These are phyloP conservation scores for Acronicta aceris DNA, from an alignment of 2,888 invertebrate species.

Conservation along the genomic window DNA sequence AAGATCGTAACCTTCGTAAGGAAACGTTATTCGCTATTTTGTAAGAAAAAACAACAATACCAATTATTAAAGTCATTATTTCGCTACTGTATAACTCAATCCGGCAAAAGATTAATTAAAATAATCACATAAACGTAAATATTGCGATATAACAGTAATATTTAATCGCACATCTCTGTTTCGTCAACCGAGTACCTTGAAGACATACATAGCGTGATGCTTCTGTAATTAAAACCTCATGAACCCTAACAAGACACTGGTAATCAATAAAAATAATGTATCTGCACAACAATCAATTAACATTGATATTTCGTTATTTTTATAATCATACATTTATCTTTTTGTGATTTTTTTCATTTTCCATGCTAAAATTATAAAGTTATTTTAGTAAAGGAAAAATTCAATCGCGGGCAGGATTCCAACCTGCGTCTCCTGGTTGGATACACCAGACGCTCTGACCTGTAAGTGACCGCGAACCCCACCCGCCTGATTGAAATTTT, in stretches of 20 bases:
- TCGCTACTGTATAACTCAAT: neutral
- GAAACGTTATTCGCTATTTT: neutral
- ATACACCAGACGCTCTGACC: too few species aligned
- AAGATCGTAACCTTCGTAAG: neutral
- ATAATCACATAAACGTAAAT: neutral
- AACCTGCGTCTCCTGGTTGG: too few species aligned
- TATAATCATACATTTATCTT: neutral
- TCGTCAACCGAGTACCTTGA: neutral
- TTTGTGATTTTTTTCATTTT: too few species aligned
- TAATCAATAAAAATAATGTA: neutral
- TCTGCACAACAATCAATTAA: conserved; percentile 1
- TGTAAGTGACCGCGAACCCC: too few species aligned
- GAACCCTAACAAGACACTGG: conserved; percentile 6
- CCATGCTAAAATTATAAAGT: too few species aligned
- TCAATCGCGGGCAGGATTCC: too few species aligned
- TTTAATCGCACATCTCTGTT: conserved; percentile 5
- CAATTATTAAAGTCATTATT: neutral
- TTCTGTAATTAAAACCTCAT: conserved; percentile 16
- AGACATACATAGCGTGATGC: conserved; percentile 4
- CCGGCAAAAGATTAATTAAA: conserved; percentile 4
- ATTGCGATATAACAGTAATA: neutral
- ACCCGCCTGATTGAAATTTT: too few species aligned
- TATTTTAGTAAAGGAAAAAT: too few species aligned
- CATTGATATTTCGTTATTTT: neutral
- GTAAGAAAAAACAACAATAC: neutral